Evolutionary conservation across 2,797 vertebrate genomes (phyloP), one percentile per base, ranked within the genome.

Genomic region (Rhinella marina): DNA sequence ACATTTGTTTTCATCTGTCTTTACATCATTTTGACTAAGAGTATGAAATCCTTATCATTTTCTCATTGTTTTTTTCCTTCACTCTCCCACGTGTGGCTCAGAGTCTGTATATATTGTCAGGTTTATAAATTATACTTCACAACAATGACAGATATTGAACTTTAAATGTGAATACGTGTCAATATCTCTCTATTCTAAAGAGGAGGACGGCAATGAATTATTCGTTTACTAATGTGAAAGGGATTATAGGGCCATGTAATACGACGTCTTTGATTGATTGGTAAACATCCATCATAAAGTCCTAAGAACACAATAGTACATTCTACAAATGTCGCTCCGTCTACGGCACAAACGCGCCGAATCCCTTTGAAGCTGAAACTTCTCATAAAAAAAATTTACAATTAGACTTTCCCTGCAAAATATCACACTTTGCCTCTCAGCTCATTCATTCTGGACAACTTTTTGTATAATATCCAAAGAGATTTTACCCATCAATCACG

Each of bases 401-500:
- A 48, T 48, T 19, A 10, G 68, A 9, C 10, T 48, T 41, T 3
- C 70, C 12, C 13, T 77, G 21, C 50, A n/a, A 52, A 77, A 25
- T 23, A 2, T 52, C 52, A 19, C 41, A 50, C 12, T 11, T 50
- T 50, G 72, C 21, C 12, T 23, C 11, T 77, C 25, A 13, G 16
- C 10, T 32, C 10, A 23, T 66, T 57, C n/a, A 50, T 72, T 83
- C 50, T 57, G 10, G 50, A 3, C 32, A 52, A 12, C 19, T 70
- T 64, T 17, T 52, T 75, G 59, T 80, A 85, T 66, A 90, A 93
- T 92, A 92, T 94, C 90, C 80, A 93, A 88, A 85, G 75, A 91
- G 90, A 91, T 92, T 93, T 92, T 92, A 90, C 88, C 91, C 93
- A 95, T 96, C 93, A 96, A 94, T 95, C 94, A 94, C 90, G 92